A percentile compares a stretch with the other conserved stretches of the same genome.
Evolutionary conservation across 1,140 invertebrate species (phyloP).

Genomic region (Bradysia coprophila): DNA sequence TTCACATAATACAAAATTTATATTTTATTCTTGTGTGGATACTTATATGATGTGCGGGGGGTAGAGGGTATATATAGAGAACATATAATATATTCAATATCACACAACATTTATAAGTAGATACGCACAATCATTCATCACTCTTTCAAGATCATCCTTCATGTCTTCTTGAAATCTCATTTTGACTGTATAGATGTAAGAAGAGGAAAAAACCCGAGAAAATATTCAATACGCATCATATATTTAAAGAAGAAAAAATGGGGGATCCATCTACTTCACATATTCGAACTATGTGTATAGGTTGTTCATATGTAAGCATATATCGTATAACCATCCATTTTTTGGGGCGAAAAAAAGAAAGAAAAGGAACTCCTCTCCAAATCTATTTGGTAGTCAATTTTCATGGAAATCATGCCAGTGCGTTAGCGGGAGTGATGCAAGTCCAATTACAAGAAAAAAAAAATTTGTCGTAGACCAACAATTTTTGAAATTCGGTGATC

Average conservation of each 20-base stretch:
- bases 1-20: neutral
- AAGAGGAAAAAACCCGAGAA: neutral
- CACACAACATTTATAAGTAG: neutral
- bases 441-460: too few relatives aligned
- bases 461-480: too few relatives aligned
- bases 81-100: too few relatives aligned
- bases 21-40: neutral
- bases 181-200: too few relatives aligned
- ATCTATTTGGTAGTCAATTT: neutral
- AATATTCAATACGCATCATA: neutral
- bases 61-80: neutral
- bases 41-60: neutral
- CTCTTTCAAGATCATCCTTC: neutral
- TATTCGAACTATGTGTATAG: too few relatives aligned
- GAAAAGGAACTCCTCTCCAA: neutral
- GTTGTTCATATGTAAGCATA: too few relatives aligned
- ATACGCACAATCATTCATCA: neutral
- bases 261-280: neutral
- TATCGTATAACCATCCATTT: too few relatives aligned
- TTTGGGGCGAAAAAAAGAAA: too few relatives aligned
- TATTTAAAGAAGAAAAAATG: neutral
- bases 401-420: too few relatives aligned
- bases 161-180: neutral
- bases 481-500: too few relatives aligned
- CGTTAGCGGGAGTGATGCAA: too few relatives aligned